Evolutionary conservation across 2,888 invertebrate species (phyloP), one percentile per base, ranked within the genome.

Genomic region (Phyto melanocephala): DNA sequence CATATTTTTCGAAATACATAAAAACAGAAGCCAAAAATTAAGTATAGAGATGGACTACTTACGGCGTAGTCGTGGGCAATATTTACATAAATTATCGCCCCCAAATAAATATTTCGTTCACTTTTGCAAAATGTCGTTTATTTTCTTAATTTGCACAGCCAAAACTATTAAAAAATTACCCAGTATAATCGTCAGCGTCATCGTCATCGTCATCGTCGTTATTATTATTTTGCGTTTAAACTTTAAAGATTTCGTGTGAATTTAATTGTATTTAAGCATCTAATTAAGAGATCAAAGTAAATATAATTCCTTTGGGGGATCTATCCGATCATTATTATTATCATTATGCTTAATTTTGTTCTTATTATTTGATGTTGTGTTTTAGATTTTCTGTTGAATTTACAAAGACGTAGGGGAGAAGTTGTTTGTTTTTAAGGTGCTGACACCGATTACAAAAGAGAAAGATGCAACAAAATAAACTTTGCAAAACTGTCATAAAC

Each of bases 241-340:
- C n/a, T 6, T 28, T 82, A 71, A 79, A 76, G 60, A 82, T 71
- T 82, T 82, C 85, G 89, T 90, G 89, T 90, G 90, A 90, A 90
- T 90, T 87, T 86, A 90, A 88, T 87, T 87, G 86, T 87, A 86
- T 87, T 88, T 87, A 87, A 88, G 87, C 88, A 87, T 87, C 87
- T 87, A 88, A 88, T 87, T 87, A 87, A 86, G 86, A 90, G 90
- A 90, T 90, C 90, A 90, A 90, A 89, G 89, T 81, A 84, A 79
- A 84, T 60, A 60, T 63, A 1, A 17, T 72, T 77, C 67, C 52
- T 54, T 71, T 79, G 71, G 70, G 79, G 71, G 75, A 67, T 70
- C 76, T 45, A 71, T 40, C 58, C 35, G 68, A 71, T 75, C 65
- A 54, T 54, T 75, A 75, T 82, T 60, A 45, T 28, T 28, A 28